A percentile compares a stretch with the other conserved stretches of the same genome.
Evolutionary conservation across 2,797 vertebrate genomes (phyloP).

Genomic region (Etheostoma nigrum): DNA sequence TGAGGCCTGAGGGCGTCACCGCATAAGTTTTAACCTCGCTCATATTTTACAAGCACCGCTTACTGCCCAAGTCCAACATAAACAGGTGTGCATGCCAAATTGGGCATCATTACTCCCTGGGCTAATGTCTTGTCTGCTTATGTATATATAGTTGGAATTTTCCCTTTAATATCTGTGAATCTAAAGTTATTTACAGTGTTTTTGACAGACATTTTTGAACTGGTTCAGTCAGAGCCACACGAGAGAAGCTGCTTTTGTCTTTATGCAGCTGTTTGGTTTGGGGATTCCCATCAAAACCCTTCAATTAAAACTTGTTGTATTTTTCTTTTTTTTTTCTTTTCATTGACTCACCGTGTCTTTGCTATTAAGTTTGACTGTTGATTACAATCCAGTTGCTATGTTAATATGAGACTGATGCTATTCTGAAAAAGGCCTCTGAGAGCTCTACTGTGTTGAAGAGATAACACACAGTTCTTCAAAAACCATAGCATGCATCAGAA

Average conservation of each 20-base stretch:
- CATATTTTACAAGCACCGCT: constrained; percentile 81
- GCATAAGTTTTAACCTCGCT: constrained; percentile 83
- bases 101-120: constrained; percentile 74
- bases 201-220: constrained; percentile 56
- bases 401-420: neutral
- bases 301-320: constrained; percentile 5
- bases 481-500: constrained; percentile 7
- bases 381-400: constrained; percentile 13
- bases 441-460: constrained; percentile 6
- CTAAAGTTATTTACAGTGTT: constrained; percentile 67
- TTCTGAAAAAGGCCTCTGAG: neutral
- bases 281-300: neutral
- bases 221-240: constrained; percentile 44
- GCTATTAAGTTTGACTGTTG: constrained; percentile 8
- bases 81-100: constrained; percentile 83
- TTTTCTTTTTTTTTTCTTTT: constrained; percentile 13
- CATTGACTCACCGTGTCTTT: neutral
- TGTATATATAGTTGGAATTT: constrained; percentile 52
- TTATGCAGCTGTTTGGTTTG: neutral
- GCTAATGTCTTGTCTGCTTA: constrained; percentile 76
- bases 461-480: constrained; percentile 3
- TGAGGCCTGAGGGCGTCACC: constrained; percentile 82
- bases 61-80: constrained; percentile 80
- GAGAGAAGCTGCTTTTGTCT: constrained; percentile 20
- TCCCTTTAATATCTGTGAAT: constrained; percentile 73